These are phyloP conservation scores for Pelusios castaneus DNA, from an alignment of 2,113 vertebrate species.

Conservation along the genomic window DNA sequence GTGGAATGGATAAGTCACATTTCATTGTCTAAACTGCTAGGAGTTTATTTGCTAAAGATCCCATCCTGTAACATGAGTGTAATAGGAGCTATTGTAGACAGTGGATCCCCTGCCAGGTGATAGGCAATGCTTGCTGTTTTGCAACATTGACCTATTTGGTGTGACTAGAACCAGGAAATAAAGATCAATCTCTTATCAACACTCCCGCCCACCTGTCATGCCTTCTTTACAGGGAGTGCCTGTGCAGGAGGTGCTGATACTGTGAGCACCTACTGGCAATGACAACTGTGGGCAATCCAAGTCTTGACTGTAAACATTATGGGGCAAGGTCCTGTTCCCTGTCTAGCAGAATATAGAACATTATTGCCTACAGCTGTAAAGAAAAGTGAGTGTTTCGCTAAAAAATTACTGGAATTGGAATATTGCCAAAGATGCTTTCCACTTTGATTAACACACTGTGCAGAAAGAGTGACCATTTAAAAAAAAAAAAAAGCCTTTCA, in stretches of 20 bases:
- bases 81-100: background rate
- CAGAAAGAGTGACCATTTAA: slow-evolving; percentile 39
- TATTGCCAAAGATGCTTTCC: background rate
- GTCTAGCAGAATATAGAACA: background rate
- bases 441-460: background rate
- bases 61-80: background rate
- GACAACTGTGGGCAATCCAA: rapidly evolving
- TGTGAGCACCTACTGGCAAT: rapidly evolving
- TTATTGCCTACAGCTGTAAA: slow-evolving; percentile 5
- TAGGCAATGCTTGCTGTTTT: background rate
- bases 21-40: background rate
- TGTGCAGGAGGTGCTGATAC: rapidly evolving
- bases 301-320: background rate
- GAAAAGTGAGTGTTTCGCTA: background rate
- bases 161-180: background rate
- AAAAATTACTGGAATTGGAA: background rate
- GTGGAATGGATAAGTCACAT: background rate
- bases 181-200: background rate
- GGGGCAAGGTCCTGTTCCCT: background rate
- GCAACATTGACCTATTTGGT: background rate
- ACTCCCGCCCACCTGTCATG: background rate
- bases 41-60: background rate
- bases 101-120: background rate
- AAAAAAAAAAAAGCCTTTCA: slow-evolving; percentile 12
- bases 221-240: background rate